These are phyloP conservation scores for Eristalis arbustorum DNA, from an alignment of 2,888 invertebrate genomes.

Conservation along the genomic window DNA sequence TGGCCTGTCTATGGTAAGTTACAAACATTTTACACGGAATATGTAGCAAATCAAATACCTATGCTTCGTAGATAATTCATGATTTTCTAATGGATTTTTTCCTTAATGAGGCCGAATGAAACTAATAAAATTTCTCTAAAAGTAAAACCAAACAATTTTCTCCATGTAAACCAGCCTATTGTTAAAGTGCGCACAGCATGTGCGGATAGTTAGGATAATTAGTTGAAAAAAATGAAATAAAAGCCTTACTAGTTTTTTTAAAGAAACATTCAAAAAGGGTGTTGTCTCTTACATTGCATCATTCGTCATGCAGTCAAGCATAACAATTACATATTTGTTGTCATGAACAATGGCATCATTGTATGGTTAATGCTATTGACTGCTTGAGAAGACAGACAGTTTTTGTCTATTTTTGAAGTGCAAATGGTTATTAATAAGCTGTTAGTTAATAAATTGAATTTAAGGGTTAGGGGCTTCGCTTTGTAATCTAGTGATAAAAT, in stretches of 20 bases:
- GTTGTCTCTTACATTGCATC: slow-evolving; percentile 18
- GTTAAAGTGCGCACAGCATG: not conserved
- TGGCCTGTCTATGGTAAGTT: not conserved
- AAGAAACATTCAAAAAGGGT: not conserved
- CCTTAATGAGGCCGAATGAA: slow-evolving; percentile 15
- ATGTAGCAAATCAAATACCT: slow-evolving; percentile 37
- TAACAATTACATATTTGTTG: slow-evolving; percentile 6
- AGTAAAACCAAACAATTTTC: not conserved
- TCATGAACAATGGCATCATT: not conserved
- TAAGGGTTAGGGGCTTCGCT: not conserved
- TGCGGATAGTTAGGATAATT: not conserved
- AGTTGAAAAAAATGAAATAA: not conserved
- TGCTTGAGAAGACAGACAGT: not conserved
- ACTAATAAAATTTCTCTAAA: slow-evolving; percentile 47
- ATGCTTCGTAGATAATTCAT: slow-evolving; percentile 67
- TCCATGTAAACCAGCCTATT: not conserved
- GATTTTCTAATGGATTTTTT: slow-evolving; percentile 43
- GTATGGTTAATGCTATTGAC: not conserved
- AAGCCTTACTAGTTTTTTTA: not conserved
- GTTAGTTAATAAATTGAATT: slow-evolving; percentile 18
- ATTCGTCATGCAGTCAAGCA: slow-evolving; percentile 31
- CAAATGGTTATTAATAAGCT: slow-evolving; percentile 46
- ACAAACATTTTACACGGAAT: slow-evolving; percentile 1
- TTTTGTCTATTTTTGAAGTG: slow-evolving; percentile 24
- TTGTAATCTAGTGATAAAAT: not conserved